Base-by-base conservation (phyloP, 2,113 vertebrate genomes). In the Lepus americanus region DNA sequence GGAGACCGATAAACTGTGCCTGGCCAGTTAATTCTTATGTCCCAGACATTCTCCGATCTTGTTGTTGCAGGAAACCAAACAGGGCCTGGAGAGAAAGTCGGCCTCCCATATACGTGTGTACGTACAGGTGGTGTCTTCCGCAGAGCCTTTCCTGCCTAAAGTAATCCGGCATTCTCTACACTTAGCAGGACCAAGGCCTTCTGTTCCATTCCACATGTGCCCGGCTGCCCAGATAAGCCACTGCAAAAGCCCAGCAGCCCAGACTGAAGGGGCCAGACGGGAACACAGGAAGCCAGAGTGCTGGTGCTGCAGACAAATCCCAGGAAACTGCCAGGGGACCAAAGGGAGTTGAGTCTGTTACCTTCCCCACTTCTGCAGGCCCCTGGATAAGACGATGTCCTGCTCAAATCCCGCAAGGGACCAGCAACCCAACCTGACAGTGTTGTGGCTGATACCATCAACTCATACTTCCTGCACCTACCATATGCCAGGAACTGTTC, bases 21-120 rank as follows among this genome's bases (percentile, higher is more conserved):
- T 82, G 90, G 49, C 53, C 8, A 11, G 82, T 66, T 92, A 39
- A 59, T 87, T 96, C 82, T 29, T 78, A 84, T 74, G 94, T 94
- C 94, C 84, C 83, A 84, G 33, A 87, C 66, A 89, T 53, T 80
- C 20, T 25, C 31, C 31, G 79, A 53, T 90, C 63, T n/a, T 89
- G 13, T 36, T n/a, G 25, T 81, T 49, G 67, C 81, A 94, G 84
- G 49, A 89, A 20, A 39, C 23, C n/a, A 29, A 69, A 29, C 55
- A 66, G 63, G 79, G 29, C 5, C 80, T 53, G 33, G 73, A 4
- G 36, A 66, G 6, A 39, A 29, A 14, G 51, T 23, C 3, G 1
- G 67, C 36, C 72, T 84, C 49, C 61, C 64, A 19, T 14, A 39
- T 0, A 19, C 20, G 12, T 0, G 44, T 39, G 13, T 27, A 55